Percentiles rank a stretch among this genome's conserved stretches.
phyloP scores from a whole-genome alignment of 1,140 invertebrate genomes.

The Drepana arcuata region DNA sequence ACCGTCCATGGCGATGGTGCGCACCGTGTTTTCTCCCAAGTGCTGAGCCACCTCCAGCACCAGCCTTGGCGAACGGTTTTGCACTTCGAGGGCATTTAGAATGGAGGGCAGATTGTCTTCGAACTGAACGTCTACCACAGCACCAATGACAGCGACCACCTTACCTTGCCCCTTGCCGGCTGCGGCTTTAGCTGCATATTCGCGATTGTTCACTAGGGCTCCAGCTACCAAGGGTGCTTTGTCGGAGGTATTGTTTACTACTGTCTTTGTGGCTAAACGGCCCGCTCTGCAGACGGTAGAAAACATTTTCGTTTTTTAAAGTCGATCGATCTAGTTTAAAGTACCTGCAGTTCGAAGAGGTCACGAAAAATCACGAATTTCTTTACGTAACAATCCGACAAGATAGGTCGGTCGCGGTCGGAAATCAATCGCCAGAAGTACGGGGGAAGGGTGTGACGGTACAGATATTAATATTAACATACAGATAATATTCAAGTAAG shows the following conservation, averaged over 20 bases:
- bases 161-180: constrained; percentile 74
- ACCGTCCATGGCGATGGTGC: constrained; percentile 92
- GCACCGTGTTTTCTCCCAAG: constrained; percentile 86
- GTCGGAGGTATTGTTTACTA: constrained; percentile 55
- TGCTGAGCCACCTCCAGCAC: constrained; percentile 92
- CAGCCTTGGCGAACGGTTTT: constrained; percentile 75
- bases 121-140: constrained; percentile 99
- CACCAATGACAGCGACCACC: constrained; percentile 98
- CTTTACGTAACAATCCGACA: constrained; percentile 20
- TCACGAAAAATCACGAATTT: constrained; percentile 16
- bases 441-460: too few relatives aligned
- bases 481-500: too few relatives aligned
- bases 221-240: constrained; percentile 47
- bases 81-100: constrained; percentile 96
- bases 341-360: constrained; percentile 14
- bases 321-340: constrained; percentile 42
- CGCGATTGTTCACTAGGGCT: constrained; percentile 53
- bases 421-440: too few relatives aligned
- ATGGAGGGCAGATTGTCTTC: constrained; percentile 97
- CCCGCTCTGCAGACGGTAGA: constrained; percentile 64
- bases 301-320: constrained; percentile 57
- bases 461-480: too few relatives aligned
- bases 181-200: constrained; percentile 58
- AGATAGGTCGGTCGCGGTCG: too few relatives aligned
- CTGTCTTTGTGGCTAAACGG: constrained; percentile 59